Evolutionary conservation across 2,797 vertebrate species (phyloP).

Genomic region (Nyctibius grandis): DNA sequence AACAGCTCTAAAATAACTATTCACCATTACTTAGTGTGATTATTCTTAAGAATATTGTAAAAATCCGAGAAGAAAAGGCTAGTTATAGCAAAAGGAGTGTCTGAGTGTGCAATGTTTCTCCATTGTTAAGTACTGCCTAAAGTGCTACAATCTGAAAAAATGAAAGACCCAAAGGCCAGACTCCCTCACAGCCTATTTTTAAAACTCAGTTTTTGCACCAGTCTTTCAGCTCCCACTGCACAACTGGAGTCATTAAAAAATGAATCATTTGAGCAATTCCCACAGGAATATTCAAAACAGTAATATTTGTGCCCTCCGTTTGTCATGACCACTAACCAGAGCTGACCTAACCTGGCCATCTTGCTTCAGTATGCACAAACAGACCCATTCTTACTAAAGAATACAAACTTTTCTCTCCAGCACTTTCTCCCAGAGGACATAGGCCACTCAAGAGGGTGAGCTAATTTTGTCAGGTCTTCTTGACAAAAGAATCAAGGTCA

Average conservation of each 20-base stretch:
- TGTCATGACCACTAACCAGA: neutral
- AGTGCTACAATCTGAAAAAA: neutral
- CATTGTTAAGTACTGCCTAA: neutral
- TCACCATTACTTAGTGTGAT: neutral
- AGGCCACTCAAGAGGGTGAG: neutral
- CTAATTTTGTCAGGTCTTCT: neutral
- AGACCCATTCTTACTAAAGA: neutral
- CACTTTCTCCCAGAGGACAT: neutral
- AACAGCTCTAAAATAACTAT: neutral
- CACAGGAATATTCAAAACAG: neutral
- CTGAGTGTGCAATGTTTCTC: neutral
- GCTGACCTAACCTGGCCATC: neutral
- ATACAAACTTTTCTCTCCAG: neutral
- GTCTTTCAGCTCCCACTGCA: neutral
- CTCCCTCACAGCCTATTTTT: neutral
- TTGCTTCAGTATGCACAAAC: neutral
- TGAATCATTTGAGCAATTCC: neutral
- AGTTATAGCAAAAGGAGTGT: neutral
- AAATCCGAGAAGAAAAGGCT: neutral
- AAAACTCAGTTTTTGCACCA: neutral
- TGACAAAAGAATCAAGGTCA: neutral
- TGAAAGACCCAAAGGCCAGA: rapidly evolving
- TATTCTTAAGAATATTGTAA: neutral
- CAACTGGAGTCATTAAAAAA: neutral
- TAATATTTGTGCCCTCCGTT: neutral